Conservation (phyloP, 2,888 invertebrate genomes). For the Girardia tigrina region DNA sequence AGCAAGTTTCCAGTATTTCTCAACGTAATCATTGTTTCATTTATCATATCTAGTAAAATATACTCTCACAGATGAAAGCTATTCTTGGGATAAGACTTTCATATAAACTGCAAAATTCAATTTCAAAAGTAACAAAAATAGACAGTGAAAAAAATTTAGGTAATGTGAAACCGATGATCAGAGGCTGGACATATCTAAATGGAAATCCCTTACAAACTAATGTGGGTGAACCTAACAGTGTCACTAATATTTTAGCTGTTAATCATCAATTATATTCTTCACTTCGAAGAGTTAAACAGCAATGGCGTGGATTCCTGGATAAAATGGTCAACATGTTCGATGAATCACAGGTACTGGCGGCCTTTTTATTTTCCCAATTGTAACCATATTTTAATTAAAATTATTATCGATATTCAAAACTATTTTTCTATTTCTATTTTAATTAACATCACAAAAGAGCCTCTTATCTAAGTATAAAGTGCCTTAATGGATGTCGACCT, state of each 20-base stretch:
- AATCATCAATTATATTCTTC: constrained; percentile 18
- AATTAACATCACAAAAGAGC: too few relatives aligned
- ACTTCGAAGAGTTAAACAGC: background rate
- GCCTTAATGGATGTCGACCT: too few relatives aligned
- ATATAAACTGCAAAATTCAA: background rate
- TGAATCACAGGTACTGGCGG: constrained; percentile 16
- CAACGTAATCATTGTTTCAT: constrained; percentile 44
- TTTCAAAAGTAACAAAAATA: background rate
- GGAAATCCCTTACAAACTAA: background rate
- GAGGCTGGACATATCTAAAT: constrained; percentile 10
- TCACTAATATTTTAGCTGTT: constrained; percentile 19
- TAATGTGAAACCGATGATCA: background rate
- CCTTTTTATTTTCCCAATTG: too few relatives aligned
- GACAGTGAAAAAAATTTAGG: background rate
- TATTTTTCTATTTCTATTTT: too few relatives aligned
- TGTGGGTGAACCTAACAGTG: background rate
- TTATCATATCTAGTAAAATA: background rate
- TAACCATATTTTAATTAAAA: too few relatives aligned
- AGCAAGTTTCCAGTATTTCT: constrained; percentile 66
- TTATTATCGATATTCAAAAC: too few relatives aligned
- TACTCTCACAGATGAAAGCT: background rate
- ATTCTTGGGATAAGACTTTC: background rate
- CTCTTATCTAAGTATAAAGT: too few relatives aligned
- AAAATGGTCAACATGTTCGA: background rate
- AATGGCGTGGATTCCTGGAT: background rate